Conservation (phyloP, 2,797 vertebrate genomes). For the Labeo calbasu region DNA sequence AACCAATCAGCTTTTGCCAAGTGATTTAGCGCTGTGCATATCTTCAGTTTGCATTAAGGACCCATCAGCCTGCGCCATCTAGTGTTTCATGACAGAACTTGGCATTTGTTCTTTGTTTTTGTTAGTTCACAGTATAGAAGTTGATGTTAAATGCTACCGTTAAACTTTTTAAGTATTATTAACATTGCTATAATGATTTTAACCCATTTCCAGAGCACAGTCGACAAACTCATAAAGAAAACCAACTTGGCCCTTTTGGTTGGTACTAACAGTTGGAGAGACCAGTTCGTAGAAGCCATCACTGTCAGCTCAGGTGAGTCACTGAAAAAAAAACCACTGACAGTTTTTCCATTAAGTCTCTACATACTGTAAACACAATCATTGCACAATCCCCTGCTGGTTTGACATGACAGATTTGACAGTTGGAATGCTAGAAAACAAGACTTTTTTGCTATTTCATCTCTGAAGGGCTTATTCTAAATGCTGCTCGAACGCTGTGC, state of each 20-base stretch:
- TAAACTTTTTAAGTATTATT: background rate
- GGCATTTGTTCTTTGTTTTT: too few relatives aligned
- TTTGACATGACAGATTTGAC: background rate
- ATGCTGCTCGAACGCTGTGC: background rate
- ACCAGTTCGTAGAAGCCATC: slow-evolving; percentile 96
- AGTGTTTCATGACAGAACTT: too few relatives aligned
- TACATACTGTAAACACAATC: background rate
- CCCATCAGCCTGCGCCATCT: too few relatives aligned
- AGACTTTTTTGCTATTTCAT: background rate
- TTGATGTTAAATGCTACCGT: too few relatives aligned
- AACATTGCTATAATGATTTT: background rate
- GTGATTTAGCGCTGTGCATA: too few relatives aligned
- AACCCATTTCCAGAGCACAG: slow-evolving; percentile 81
- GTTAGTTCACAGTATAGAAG: too few relatives aligned
- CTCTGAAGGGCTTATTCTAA: background rate
- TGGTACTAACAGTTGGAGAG: slow-evolving; percentile 95
- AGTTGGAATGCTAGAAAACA: background rate
- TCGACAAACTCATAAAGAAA: slow-evolving; percentile 98
- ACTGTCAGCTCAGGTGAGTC: slow-evolving; percentile 90
- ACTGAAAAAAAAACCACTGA: background rate
- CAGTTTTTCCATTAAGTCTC: background rate
- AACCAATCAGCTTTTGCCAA: too few relatives aligned
- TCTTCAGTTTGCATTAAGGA: too few relatives aligned
- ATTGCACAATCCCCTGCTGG: background rate
- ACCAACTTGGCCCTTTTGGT: slow-evolving; percentile 95